Percentiles rank a stretch among this genome's conserved stretches.
Evolutionary conservation across 1,140 invertebrate genomes (phyloP).

Genomic region (Drosophila neocordata): DNA sequence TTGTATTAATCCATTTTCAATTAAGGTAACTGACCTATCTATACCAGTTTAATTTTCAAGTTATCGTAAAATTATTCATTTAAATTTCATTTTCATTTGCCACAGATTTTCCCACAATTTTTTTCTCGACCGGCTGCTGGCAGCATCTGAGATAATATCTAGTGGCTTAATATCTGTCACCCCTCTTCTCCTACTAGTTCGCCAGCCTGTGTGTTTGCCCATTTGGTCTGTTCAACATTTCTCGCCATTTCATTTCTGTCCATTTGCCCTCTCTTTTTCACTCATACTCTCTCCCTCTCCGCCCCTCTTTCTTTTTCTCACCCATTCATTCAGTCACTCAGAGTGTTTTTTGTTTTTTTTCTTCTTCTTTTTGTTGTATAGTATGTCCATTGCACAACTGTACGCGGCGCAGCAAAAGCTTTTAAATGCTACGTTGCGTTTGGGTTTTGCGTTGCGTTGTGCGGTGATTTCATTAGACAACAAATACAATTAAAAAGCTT

Average conservation of each 20-base stretch:
- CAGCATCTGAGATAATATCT: slow-evolving; percentile 9
- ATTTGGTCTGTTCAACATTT: slow-evolving; percentile 1
- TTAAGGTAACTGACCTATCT: slow-evolving; percentile 3
- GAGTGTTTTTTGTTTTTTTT: slow-evolving; percentile 5
- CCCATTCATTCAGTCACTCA: background rate
- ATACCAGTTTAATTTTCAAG: slow-evolving; percentile 1
- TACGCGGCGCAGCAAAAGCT: slow-evolving; percentile 51
- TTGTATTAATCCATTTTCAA: background rate
- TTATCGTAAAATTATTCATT: background rate
- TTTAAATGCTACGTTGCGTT: slow-evolving; percentile 47
- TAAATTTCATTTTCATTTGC: slow-evolving; percentile 17
- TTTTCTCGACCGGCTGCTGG: slow-evolving; percentile 2
- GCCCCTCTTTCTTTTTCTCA: slow-evolving; percentile 2
- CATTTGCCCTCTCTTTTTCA: background rate
- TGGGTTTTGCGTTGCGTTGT: slow-evolving; percentile 28
- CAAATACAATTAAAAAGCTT: slow-evolving; percentile 77
- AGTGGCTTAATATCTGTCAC: slow-evolving; percentile 1
- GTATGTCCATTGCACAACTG: slow-evolving; percentile 33
- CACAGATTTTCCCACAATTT: slow-evolving; percentile 16
- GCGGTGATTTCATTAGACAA: slow-evolving; percentile 74
- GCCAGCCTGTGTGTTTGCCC: background rate
- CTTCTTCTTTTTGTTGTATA: slow-evolving; percentile 11
- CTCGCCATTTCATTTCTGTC: slow-evolving; percentile 10
- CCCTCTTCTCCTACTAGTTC: background rate
- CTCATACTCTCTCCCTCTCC: background rate